Conservation (phyloP, 2,888 invertebrate species). For the Ophion slaviceki region DNA sequence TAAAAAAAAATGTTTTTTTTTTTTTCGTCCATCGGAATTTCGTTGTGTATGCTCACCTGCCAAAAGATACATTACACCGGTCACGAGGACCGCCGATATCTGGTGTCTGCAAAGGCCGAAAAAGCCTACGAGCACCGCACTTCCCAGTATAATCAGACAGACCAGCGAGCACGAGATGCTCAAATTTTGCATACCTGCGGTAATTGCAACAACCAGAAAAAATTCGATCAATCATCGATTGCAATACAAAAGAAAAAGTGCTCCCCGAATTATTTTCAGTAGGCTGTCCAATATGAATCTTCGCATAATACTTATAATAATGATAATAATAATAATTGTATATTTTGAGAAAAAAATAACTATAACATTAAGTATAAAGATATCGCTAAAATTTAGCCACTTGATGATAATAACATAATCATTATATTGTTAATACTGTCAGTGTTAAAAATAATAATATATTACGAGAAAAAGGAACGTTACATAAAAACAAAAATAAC, state of each 20-base stretch:
- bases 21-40: not conserved
- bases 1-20: not conserved
- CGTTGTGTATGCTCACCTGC: constrained; percentile 87
- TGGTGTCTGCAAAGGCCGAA: constrained; percentile 96
- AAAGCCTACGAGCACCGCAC: constrained; percentile 94
- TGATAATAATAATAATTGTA: too few species aligned
- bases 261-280: too few species aligned
- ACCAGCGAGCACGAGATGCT: constrained; percentile 97
- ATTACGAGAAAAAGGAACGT: too few species aligned
- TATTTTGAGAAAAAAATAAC: too few species aligned
- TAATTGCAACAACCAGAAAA: not conserved
- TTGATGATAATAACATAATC: too few species aligned
- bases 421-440: too few species aligned
- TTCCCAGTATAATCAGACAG: constrained; percentile 94
- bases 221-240: not conserved
- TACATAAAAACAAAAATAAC: too few species aligned
- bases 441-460: too few species aligned
- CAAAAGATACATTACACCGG: constrained; percentile 96
- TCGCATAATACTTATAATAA: too few species aligned
- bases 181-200: constrained; percentile 96
- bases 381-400: too few species aligned
- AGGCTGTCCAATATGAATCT: too few species aligned
- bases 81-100: constrained; percentile 96
- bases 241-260: not conserved
- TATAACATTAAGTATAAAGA: too few species aligned